Evolutionary conservation across 2,113 vertebrate genomes (phyloP), one percentile per base, ranked within the genome.

Genomic region (Etheostoma cragini): DNA sequence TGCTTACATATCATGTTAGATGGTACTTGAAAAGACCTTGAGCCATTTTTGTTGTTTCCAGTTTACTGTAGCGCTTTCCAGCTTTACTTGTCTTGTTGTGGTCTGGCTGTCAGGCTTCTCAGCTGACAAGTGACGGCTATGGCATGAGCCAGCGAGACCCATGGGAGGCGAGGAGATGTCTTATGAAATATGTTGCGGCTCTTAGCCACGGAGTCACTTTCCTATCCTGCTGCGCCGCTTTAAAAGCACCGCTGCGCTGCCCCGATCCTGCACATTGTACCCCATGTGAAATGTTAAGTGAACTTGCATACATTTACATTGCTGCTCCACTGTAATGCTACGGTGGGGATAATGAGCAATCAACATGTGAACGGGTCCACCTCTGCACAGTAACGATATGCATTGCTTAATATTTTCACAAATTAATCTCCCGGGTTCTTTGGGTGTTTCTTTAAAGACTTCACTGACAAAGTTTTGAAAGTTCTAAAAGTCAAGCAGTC

Each of bases 1-100:
- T 93, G 82, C 88, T 76, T 87, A 78, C 87, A 86, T 72, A 52
- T 90, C 80, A 22, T 56, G 62, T 62, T 67, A 76, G 78, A 80
- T 78, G 2, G 4, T 73, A 45, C 30, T 61, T 77, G 57, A 85
- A 80, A 76, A 54, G 60, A 65, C 80, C 64, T 61, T 17, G 1
- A 78, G 75, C 53, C 11, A 30, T 77, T 86, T 81, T 67, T 26
- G 68, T 72, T 50, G 22, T 64, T 74, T 15, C 10, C 64, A 61
- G 52, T 83, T 88, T 30, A 70, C 66, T 14, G 62, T 64, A 7
- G 75, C 78, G 7, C 47, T 78, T 50, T 54, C 71, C 8, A 22
- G 84, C 75, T 66, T 78, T 65, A 10, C 81, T 56, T 60, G 71
- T 85, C 79, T 79, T 17, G n/a, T 19, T 81, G 71, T 68, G 71